Evolutionary conservation across 2,888 invertebrate genomes (phyloP), one percentile per base, ranked within the genome.

Genomic region (Macrophya alboannulata): DNA sequence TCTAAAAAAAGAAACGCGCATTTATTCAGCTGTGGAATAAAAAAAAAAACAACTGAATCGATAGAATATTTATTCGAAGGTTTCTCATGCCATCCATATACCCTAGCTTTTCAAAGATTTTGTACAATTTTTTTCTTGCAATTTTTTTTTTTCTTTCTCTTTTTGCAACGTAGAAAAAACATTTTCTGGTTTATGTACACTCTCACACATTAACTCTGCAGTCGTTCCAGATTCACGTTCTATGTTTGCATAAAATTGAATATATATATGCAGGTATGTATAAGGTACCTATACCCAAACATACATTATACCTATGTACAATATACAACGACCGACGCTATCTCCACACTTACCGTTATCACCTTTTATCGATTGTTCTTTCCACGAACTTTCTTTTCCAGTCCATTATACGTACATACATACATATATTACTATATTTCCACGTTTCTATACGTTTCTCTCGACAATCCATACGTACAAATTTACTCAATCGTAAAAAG

Each of bases 321-420:
- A 31, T 31, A 31, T 31, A 31, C 31, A 31, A 31, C 31, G 68
- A 37, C 68, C 12, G 68, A 68, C 17, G n/a, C 55, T 55, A 55
- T 55, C 55, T 55, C 8, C 55, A 55, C 55, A 55, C 55, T 55
- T n/a, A n/a, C 55, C 55, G n/a, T 31, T 55, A n/a, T 55, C n/a
- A 55, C 55, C 17, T 68, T 31, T 68, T 37, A 68, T 68, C 68
- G 37, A 68, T 68, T 37, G 37, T 37, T 68, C 17, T 37, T 68
- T 37, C 68, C 31, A 37, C 37, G 68, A 68, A 68, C 37, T 68
- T 37, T 68, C 25, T 25, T 37, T 37, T 12, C 37, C 37, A 37
- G 15, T 68, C 55, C 55, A 8, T n/a, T 55, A 55, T n/a, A 55
- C 8, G n/a, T n/a, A n/a, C 51, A n/a, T 17, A n/a, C 6, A 17